Evolutionary conservation across 2,113 vertebrate species (phyloP).

Genomic region (Chaetura pelagica): DNA sequence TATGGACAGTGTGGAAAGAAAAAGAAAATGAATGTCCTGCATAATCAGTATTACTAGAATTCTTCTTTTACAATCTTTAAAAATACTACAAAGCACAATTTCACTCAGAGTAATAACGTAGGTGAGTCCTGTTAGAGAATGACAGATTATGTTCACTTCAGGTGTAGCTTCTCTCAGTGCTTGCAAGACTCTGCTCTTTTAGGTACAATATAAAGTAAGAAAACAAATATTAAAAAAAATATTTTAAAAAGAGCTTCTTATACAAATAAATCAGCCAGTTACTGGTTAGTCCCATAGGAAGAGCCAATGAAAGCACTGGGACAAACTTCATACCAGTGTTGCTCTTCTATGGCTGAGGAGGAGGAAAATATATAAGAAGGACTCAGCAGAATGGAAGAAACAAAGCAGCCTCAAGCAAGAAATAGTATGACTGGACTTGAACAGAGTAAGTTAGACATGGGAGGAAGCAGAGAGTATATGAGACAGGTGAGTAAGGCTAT

Average conservation of each 20-base stretch:
- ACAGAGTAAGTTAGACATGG: not conserved
- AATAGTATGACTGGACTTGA: not conserved
- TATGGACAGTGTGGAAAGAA: not conserved
- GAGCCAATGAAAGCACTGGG: not conserved
- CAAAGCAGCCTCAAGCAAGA: fast-evolving
- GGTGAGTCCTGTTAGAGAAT: not conserved
- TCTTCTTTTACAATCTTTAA: not conserved
- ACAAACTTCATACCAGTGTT: not conserved
- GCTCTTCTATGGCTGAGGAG: not conserved
- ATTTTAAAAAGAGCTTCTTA: not conserved
- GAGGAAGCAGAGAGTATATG: not conserved
- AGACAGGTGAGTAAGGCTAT: not conserved
- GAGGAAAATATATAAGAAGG: not conserved
- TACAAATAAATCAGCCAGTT: not conserved
- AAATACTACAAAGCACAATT: not conserved
- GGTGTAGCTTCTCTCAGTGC: not conserved
- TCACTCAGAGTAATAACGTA: not conserved
- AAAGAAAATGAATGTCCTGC: not conserved
- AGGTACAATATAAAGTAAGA: not conserved
- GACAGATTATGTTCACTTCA: not conserved
- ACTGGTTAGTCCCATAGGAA: not conserved
- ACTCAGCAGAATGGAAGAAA: not conserved
- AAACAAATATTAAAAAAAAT: not conserved
- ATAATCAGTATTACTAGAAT: not conserved
- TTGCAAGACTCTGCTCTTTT: not conserved